Evolutionary conservation across 2,113 vertebrate species (phyloP).

Genomic region (Pteropus alecto): DNA sequence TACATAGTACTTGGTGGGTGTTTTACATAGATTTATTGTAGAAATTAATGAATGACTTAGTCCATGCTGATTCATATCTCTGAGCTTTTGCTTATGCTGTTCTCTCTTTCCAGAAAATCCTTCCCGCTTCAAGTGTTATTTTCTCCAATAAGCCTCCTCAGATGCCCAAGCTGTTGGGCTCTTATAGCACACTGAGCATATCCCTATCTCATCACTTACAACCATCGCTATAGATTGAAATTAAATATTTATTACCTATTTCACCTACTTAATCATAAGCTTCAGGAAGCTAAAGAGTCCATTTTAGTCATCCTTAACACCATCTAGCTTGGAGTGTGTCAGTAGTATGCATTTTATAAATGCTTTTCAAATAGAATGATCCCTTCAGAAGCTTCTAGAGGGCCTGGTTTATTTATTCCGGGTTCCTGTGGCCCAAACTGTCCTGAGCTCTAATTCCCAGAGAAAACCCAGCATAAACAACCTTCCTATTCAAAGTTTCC

Average conservation of each 20-base stretch:
- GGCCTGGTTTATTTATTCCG: background rate
- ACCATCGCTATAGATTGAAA: background rate
- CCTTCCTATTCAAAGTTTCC: background rate
- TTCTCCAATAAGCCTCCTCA: background rate
- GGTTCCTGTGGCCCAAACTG: background rate
- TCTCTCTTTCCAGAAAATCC: background rate
- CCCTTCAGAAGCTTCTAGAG: slow-evolving; percentile 49
- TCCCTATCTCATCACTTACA: background rate
- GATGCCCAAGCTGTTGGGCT: background rate
- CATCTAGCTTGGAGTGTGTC: background rate
- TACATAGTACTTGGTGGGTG: background rate
- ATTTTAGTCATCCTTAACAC: background rate
- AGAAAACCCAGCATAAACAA: background rate
- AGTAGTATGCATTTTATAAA: background rate
- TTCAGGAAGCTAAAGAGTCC: background rate
- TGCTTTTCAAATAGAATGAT: background rate
- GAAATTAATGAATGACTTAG: background rate
- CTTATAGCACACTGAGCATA: background rate
- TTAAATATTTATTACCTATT: background rate
- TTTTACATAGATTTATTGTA: background rate
- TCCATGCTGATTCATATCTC: background rate
- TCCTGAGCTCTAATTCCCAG: background rate
- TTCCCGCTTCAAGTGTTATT: background rate
- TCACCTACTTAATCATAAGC: background rate
- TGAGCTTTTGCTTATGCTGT: background rate